These are phyloP conservation scores for Abrostola triplasia DNA, from an alignment of 2,888 invertebrate genomes.

Conservation along the genomic window DNA sequence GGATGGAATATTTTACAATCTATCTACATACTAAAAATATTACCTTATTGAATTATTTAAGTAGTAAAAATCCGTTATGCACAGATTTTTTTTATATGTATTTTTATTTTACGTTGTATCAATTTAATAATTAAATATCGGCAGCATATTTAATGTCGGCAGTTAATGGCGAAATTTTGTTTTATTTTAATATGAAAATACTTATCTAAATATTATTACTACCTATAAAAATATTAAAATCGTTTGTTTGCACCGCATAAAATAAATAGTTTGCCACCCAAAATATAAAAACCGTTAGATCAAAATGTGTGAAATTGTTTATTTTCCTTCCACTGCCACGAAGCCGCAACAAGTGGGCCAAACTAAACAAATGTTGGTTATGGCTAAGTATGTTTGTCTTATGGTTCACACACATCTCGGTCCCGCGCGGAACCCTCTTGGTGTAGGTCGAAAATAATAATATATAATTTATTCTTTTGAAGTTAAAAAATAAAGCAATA, in stretches of 20 bases:
- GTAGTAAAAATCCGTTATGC: too few species aligned
- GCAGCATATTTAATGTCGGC: too few species aligned
- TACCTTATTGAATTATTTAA: too few species aligned
- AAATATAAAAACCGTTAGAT: constrained; percentile 64
- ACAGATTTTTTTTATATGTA: too few species aligned
- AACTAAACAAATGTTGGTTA: constrained; percentile 71
- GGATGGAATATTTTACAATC: too few species aligned
- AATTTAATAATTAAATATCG: too few species aligned
- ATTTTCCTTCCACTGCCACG: constrained; percentile 67
- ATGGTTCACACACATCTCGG: constrained; percentile 34
- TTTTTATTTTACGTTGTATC: too few species aligned
- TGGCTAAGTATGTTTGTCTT: constrained; percentile 67
- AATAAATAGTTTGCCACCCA: constrained; percentile 25
- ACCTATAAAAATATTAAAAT: too few species aligned
- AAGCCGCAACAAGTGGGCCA: constrained; percentile 74
- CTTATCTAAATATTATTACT: too few species aligned
- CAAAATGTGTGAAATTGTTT: constrained; percentile 68
- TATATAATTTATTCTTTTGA: background rate
- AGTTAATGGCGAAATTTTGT: too few species aligned
- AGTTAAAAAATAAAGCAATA: background rate
- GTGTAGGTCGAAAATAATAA: background rate
- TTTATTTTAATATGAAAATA: too few species aligned
- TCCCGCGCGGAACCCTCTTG: background rate
- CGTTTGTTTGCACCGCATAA: constrained; percentile 12
- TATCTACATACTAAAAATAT: too few species aligned